Conservation (phyloP, 2,888 invertebrate genomes). For the Tetropium fuscum region DNA sequence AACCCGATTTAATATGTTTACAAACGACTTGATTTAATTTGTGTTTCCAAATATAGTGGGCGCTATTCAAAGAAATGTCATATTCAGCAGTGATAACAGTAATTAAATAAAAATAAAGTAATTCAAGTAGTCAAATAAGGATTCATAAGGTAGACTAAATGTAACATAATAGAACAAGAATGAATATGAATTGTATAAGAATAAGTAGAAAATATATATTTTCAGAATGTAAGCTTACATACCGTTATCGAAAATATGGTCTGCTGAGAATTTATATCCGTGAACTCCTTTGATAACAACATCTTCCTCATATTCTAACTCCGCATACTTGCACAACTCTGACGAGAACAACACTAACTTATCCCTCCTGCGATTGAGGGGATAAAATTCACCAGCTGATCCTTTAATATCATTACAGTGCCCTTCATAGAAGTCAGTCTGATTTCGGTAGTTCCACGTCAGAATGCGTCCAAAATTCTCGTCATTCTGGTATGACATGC, state of each 20-base stretch:
- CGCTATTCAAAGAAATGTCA: too few species aligned
- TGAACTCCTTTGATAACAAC: constrained; percentile 71
- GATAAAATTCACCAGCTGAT: constrained; percentile 85
- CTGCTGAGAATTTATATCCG: constrained; percentile 76
- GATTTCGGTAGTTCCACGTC: constrained; percentile 77
- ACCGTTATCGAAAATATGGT: constrained; percentile 78
- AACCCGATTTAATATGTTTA: too few species aligned
- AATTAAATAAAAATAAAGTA: too few species aligned
- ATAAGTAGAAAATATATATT: neutral
- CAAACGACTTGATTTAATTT: too few species aligned
- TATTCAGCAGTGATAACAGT: too few species aligned
- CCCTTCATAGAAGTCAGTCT: constrained; percentile 69
- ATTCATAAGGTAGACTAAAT: too few species aligned
- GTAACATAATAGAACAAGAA: too few species aligned
- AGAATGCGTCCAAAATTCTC: constrained; percentile 77
- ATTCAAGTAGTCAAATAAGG: too few species aligned
- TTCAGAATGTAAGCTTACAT: constrained; percentile 40
- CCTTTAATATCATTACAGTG: constrained; percentile 76
- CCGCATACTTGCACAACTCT: constrained; percentile 80
- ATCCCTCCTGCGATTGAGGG: constrained; percentile 73
- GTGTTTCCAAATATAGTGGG: too few species aligned
- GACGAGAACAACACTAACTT: constrained; percentile 76
- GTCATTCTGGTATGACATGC: constrained; percentile 77
- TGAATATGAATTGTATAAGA: too few species aligned
- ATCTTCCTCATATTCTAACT: constrained; percentile 72